These are phyloP conservation scores for Achlya flavicornis DNA, from an alignment of 2,888 invertebrate species.

Conservation along the genomic window DNA sequence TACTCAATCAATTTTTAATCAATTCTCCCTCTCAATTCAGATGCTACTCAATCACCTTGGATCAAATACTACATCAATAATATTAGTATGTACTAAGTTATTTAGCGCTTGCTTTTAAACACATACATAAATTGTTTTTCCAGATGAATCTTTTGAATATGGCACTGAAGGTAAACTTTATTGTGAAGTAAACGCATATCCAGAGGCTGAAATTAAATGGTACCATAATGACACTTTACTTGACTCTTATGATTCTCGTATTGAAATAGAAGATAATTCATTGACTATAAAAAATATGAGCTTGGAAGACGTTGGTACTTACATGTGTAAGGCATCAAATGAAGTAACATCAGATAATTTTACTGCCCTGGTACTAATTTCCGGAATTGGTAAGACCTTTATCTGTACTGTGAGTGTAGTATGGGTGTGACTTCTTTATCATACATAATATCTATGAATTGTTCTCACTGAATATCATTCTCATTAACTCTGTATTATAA, in stretches of 20 bases:
- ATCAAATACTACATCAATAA: too few species aligned
- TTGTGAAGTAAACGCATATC: conserved; percentile 66
- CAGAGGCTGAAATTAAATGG: conserved; percentile 62
- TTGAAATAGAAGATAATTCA: conserved; percentile 42
- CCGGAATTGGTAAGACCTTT: conserved; percentile 61
- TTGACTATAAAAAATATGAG: conserved; percentile 61
- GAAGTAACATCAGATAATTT: conserved; percentile 39
- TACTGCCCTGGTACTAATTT: conserved; percentile 49
- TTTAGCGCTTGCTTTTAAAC: too few species aligned
- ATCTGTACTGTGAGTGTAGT: conserved; percentile 5
- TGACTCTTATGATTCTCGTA: conserved; percentile 38
- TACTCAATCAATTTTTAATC: too few species aligned
- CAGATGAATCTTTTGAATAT: conserved; percentile 63
- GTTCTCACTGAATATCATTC: too few species aligned
- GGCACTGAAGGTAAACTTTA: conserved; percentile 53
- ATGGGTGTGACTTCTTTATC: not conserved
- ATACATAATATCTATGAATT: not conserved
- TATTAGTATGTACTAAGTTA: too few species aligned
- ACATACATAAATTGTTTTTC: conserved; percentile 18
- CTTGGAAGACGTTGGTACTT: conserved; percentile 56
- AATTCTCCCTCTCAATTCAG: too few species aligned
- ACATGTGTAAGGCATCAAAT: conserved; percentile 58
- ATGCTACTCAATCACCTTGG: too few species aligned
- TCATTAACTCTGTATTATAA: not conserved
- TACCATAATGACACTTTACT: conserved; percentile 56